These are phyloP conservation scores for Perca schrenkii DNA, from an alignment of 2,113 vertebrate species.

Conservation along the genomic window DNA sequence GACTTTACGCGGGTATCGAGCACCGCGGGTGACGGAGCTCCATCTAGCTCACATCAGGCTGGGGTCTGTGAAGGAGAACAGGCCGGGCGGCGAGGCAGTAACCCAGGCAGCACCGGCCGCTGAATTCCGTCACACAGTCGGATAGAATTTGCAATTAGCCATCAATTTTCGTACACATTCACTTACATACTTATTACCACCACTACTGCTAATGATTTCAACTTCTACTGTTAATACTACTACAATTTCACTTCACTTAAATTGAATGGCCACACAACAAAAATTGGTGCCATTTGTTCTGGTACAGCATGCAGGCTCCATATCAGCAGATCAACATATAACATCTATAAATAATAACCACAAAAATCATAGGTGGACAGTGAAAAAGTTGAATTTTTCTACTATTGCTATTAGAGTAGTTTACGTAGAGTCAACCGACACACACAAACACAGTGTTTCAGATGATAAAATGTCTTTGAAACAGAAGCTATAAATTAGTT, in stretches of 20 bases:
- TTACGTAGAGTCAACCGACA: not conserved
- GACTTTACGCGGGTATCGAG: too few species aligned
- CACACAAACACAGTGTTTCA: constrained; percentile 17
- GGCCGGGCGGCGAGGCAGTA: too few species aligned
- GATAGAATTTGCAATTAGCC: too few species aligned
- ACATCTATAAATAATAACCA: constrained; percentile 21
- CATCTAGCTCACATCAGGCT: too few species aligned
- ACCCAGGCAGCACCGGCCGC: too few species aligned
- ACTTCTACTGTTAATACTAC: not conserved
- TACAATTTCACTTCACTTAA: not conserved
- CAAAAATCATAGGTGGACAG: not conserved
- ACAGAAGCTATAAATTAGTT: constrained; percentile 50
- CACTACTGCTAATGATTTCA: not conserved
- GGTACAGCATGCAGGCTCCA: not conserved
- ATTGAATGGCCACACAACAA: not conserved
- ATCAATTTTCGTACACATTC: too few species aligned
- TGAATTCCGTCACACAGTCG: too few species aligned
- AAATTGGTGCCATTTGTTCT: not conserved
- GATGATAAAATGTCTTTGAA: constrained; percentile 48
- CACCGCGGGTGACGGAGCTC: too few species aligned
- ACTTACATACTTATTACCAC: too few species aligned
- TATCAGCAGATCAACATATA: not conserved
- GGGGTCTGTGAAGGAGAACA: too few species aligned
- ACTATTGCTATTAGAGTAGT: constrained; percentile 6
- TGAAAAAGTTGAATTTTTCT: not conserved